Conservation (phyloP, 2,888 invertebrate species). For the Napeogenes inachia region DNA sequence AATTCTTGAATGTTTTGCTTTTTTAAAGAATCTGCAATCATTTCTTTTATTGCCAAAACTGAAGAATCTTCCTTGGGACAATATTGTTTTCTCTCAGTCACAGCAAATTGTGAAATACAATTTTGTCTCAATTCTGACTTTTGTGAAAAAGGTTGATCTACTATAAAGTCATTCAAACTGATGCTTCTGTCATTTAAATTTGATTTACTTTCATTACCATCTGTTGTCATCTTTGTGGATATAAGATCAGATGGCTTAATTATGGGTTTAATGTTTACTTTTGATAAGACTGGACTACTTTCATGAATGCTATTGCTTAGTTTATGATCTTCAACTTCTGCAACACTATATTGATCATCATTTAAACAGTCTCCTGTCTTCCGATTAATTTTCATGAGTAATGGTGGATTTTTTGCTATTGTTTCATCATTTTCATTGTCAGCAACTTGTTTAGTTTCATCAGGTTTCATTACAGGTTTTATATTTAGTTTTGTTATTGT, state of each 20-base stretch:
- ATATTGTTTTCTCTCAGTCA: constrained; percentile 10
- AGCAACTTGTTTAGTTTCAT: constrained; percentile 45
- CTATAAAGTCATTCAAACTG: constrained; percentile 13
- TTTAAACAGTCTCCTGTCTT: constrained; percentile 53
- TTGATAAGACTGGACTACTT: constrained; percentile 42
- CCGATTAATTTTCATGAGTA: constrained; percentile 70
- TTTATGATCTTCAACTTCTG: constrained; percentile 39
- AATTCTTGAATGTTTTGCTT: constrained; percentile 12
- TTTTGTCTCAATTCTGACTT: constrained; percentile 20
- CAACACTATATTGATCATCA: constrained; percentile 39
- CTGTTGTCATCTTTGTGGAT: constrained; percentile 23
- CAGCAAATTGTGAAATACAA: constrained; percentile 17
- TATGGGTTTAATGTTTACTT: constrained; percentile 59
- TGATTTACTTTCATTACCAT: constrained; percentile 13
- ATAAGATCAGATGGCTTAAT: constrained; percentile 36
- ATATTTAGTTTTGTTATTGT: constrained; percentile 68
- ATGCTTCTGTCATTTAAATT: constrained; percentile 7
- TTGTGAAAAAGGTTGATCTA: constrained; percentile 9
- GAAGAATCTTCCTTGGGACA: constrained; percentile 14
- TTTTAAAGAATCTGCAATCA: constrained; percentile 9
- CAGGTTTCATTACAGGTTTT: constrained; percentile 71
- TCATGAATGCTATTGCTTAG: constrained; percentile 49
- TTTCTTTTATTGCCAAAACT: constrained; percentile 11
- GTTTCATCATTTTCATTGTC: constrained; percentile 48
- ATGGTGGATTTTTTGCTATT: constrained; percentile 57